Evolutionary conservation across 2,113 vertebrate species (phyloP), one percentile per base, ranked within the genome.

Genomic region (Phainopepla nitens): DNA sequence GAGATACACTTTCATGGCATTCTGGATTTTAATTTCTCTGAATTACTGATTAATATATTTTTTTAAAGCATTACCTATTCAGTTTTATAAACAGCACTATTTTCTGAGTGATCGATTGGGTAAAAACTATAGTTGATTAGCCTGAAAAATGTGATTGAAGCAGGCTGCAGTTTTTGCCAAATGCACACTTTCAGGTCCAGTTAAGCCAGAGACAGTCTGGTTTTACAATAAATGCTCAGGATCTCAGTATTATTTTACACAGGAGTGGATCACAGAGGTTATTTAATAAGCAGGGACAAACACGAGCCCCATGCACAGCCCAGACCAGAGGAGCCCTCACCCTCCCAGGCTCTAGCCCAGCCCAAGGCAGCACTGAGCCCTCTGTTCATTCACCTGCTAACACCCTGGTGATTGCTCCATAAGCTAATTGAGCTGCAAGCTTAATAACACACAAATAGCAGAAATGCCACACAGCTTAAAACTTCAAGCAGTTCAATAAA

Each of bases 11-110:
- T 82, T 54, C 66, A 42, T 36, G 68, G 90, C 82, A 92, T 61
- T 76, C 61, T 58, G 42, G 51, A 60, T 79, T 89, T 82, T 71
- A 54, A 91, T 83, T 94, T 87, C 47, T 96, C 90, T 95, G 31
- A 68, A 85, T 64, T 44, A 82, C 35, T 57, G 41, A 84, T 93
- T 61, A 56, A 62, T 71, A 15, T 45, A 13, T 56, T 83, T 84
- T 80, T 69, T 31, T 2, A 50, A 83, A 89, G 39, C 25, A 49
- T 45, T 69, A 60, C 22, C 10, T 64, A 60, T 41, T 70, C 44
- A 29, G 16, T 35, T 23, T 77, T 80, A 88, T 28, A 93, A 89
- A 75, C 75, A 90, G 44, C 24, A 65, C 61, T 51, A 9, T 53
- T 64, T 66, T 78, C 51, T 76, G 54, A 65, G 33, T 79, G 73